phyloP scores from a whole-genome alignment of 2,113 vertebrate genomes.

The Nematolebias whitei region DNA sequence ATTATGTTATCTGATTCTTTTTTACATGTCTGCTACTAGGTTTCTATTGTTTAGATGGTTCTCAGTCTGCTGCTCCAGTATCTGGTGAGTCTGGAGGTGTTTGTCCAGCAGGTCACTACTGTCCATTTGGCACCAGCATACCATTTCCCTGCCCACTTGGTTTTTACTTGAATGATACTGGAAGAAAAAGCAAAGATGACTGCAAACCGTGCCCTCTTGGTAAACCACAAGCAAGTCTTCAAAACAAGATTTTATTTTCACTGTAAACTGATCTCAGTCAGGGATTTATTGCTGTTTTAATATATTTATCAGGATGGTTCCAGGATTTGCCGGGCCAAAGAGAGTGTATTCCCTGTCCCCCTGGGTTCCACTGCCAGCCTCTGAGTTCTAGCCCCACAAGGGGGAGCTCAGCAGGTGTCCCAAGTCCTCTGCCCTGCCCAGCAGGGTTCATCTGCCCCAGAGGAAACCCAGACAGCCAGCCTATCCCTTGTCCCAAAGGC shows the following conservation, averaged over 20 bases:
- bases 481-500: constrained; percentile 79
- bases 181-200: constrained; percentile 68
- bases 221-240: constrained; percentile 38
- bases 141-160: constrained; percentile 77
- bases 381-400: constrained; percentile 46
- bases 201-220: constrained; percentile 77
- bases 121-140: constrained; percentile 73
- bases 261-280: not conserved
- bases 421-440: constrained; percentile 76
- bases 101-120: constrained; percentile 88
- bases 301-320: constrained; percentile 76
- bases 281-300: not conserved
- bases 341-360: constrained; percentile 78
- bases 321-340: constrained; percentile 79
- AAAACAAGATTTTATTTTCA: not conserved
- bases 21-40: constrained; percentile 56
- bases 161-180: constrained; percentile 64
- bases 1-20: not conserved
- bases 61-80: constrained; percentile 68
- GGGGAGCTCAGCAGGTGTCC: constrained; percentile 50
- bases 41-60: constrained; percentile 79
- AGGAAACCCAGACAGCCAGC: constrained; percentile 46
- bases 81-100: constrained; percentile 67
- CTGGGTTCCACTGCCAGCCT: constrained; percentile 76
- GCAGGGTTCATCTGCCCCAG: constrained; percentile 77